Conservation (phyloP, 2,113 vertebrate genomes). For the Gopherus flavomarginatus region DNA sequence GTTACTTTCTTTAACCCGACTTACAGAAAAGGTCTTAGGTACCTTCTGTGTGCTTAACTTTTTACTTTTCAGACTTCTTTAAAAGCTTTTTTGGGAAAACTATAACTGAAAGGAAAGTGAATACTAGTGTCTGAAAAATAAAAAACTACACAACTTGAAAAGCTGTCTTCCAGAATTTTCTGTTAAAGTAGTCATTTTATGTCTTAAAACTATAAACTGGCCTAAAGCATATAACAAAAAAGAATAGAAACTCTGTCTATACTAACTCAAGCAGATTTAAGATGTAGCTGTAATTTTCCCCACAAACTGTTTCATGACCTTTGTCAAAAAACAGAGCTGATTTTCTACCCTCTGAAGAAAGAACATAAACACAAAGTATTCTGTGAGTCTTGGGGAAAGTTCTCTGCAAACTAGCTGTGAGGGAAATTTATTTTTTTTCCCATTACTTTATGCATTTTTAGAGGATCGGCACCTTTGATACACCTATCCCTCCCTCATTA, state of each 20-base stretch:
- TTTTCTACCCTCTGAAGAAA: background rate
- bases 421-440: background rate
- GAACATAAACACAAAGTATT: background rate
- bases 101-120: background rate
- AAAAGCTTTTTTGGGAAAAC: background rate
- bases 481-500: background rate
- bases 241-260: background rate
- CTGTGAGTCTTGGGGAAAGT: background rate
- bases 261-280: background rate
- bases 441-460: background rate
- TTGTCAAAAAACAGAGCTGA: background rate
- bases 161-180: background rate
- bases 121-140: background rate
- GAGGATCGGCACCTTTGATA: background rate
- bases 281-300: background rate
- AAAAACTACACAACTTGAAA: background rate
- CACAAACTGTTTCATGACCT: background rate
- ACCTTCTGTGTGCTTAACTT: background rate
- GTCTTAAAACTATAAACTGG: background rate
- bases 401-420: background rate
- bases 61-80: background rate
- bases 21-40: background rate
- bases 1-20: no score
- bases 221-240: background rate
- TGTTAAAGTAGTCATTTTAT: background rate